Percentiles rank a stretch among this genome's conserved stretches.
These are phyloP conservation scores for Cremastinae sp. DNA, from an alignment of 2,888 invertebrate genomes.

Conservation along the genomic window DNA sequence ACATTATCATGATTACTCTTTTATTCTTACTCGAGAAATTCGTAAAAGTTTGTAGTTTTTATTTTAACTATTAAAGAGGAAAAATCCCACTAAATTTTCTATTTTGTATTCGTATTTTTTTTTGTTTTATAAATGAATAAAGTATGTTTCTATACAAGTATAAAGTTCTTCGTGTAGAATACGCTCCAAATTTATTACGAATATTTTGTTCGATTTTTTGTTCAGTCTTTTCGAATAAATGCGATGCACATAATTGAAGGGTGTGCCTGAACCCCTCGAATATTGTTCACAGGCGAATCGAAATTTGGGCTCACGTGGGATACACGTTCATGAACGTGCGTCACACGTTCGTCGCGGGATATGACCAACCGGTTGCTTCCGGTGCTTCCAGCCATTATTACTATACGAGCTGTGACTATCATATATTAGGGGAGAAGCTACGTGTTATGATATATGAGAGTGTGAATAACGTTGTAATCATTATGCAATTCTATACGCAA, in stretches of 20 bases:
- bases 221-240: neutral
- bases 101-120: no score
- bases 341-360: conserved; percentile 39
- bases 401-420: conserved; percentile 39
- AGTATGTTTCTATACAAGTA: neutral
- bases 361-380: conserved; percentile 57
- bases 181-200: neutral
- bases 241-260: conserved; percentile 8
- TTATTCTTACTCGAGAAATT: no score
- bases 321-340: conserved; percentile 1
- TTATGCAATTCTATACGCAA: conserved; percentile 53
- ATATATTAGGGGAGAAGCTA: conserved; percentile 40
- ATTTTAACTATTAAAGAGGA: no score
- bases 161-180: neutral
- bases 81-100: no score
- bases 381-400: conserved; percentile 37
- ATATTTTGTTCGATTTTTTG: conserved; percentile 10
- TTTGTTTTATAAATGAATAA: no score
- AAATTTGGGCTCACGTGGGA: conserved; percentile 15
- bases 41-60: no score
- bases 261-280: conserved; percentile 9
- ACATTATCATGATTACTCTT: no score
- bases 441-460: conserved; percentile 42
- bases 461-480: conserved; percentile 53
- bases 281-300: conserved; percentile 11